Evolutionary conservation across 2,113 vertebrate genomes (phyloP).

Genomic region (Semicossyphus pulcher): DNA sequence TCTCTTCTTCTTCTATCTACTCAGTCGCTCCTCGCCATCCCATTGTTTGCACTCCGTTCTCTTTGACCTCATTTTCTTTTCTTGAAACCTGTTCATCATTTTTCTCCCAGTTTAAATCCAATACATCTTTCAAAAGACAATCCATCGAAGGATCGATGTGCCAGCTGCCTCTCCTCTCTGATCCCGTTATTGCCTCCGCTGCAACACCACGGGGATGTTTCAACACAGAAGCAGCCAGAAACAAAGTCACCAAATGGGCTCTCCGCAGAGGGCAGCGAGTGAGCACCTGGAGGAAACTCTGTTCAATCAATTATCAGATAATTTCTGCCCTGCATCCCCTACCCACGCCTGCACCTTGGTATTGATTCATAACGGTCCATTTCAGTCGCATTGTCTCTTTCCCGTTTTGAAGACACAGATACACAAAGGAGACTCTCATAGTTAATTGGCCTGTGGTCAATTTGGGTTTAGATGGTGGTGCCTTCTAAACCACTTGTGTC

Average conservation of each 20-base stretch:
- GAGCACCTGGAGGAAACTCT: conserved; percentile 46
- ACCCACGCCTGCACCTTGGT: conserved; percentile 41
- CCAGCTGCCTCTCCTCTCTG: conserved; percentile 58
- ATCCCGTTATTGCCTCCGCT: conserved; percentile 46
- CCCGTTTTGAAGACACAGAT: background rate
- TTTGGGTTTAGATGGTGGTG: background rate
- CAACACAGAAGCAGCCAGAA: conserved; percentile 30
- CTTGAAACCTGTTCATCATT: conserved; percentile 39
- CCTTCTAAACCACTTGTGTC: conserved; percentile 2
- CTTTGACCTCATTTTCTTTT: conserved; percentile 58
- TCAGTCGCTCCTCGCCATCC: conserved; percentile 7
- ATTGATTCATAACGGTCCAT: conserved; percentile 43
- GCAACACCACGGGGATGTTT: conserved; percentile 41
- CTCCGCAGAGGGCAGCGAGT: conserved; percentile 15
- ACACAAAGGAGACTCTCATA: conserved; percentile 11
- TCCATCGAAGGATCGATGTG: conserved; percentile 20
- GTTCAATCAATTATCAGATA: conserved; percentile 55
- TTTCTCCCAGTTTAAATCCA: conserved; percentile 42
- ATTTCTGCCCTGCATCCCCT: conserved; percentile 22
- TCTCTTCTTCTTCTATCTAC: background rate
- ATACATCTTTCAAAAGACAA: conserved; percentile 50
- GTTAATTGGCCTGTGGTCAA: conserved; percentile 1
- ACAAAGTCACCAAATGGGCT: conserved; percentile 45
- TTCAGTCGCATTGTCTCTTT: conserved; percentile 6
- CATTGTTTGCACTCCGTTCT: conserved; percentile 25